A percentile compares a stretch with the other conserved stretches of the same genome.
Evolutionary conservation across 1,140 invertebrate species (phyloP).

Genomic region (Camponotus pennsylvanicus): DNA sequence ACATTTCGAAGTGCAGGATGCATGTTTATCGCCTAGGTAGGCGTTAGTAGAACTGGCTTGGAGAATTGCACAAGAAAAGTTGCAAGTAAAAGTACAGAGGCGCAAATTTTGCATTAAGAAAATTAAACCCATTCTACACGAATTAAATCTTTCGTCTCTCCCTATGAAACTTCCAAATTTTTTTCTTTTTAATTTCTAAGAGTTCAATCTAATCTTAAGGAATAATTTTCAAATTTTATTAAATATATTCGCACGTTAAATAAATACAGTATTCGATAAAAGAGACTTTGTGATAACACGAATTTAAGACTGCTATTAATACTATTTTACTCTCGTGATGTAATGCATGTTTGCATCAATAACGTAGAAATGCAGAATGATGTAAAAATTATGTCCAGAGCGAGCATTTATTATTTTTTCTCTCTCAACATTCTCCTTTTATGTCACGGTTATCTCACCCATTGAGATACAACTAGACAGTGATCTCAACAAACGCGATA

Average conservation of each 20-base stretch:
- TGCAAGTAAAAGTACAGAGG: conserved; percentile 26
- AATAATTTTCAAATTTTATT: background rate
- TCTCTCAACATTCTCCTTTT: conserved; percentile 12
- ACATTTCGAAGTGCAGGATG: conserved; percentile 34
- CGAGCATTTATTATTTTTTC: conserved; percentile 1
- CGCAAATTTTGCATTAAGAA: background rate
- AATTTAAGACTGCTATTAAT: background rate
- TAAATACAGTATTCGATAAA: background rate
- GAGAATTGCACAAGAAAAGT: conserved; percentile 65
- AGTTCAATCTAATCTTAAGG: background rate
- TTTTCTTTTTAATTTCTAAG: background rate
- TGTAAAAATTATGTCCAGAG: background rate
- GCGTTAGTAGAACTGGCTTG: conserved; percentile 67
- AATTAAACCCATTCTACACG: background rate
- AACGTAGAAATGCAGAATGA: conserved; percentile 2
- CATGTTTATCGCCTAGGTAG: conserved; percentile 62
- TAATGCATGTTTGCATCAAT: conserved; percentile 32
- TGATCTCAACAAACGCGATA: conserved; percentile 37
- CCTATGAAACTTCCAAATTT: background rate
- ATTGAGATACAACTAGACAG: conserved; percentile 10
- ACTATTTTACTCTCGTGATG: conserved; percentile 1
- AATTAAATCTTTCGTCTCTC: background rate
- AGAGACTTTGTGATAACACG: background rate
- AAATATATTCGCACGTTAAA: background rate
- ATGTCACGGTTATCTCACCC: conserved; percentile 47